Conservation (phyloP, 2,888 invertebrate genomes). For the Chesias legatella region DNA sequence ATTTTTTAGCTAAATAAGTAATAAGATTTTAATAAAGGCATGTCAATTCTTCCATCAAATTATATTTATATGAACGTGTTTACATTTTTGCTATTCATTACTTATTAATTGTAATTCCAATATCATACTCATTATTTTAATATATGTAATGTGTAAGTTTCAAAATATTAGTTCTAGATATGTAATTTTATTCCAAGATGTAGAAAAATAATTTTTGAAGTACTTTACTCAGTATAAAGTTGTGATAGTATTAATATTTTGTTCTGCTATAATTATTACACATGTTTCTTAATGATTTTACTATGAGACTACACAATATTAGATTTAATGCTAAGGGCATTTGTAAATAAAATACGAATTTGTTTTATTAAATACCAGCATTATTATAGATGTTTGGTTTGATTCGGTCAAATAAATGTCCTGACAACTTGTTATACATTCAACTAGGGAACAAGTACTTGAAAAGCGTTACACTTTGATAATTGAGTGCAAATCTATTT, state of each 20-base stretch:
- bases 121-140: too few species aligned
- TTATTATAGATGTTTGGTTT: constrained; percentile 12
- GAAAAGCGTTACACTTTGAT: too few species aligned
- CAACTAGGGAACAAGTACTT: too few species aligned
- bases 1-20: too few species aligned
- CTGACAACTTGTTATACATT: too few species aligned
- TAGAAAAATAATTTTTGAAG: constrained; percentile 3
- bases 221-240: constrained; percentile 27
- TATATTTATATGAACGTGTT: too few species aligned
- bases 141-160: too few species aligned
- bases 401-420: too few species aligned
- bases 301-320: constrained; percentile 16
- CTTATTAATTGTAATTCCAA: too few species aligned
- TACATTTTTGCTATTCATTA: too few species aligned
- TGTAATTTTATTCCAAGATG: constrained; percentile 12
- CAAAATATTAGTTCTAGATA: background rate
- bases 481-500: too few species aligned
- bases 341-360: constrained; percentile 30
- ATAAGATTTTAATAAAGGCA: background rate
- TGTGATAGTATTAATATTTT: constrained; percentile 41
- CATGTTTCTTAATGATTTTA: background rate
- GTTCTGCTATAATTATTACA: constrained; percentile 2
- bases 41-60: too few species aligned
- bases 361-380: constrained; percentile 33
- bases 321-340: constrained; percentile 22